phyloP scores from a whole-genome alignment of 2,113 vertebrate species.

The Tachuris rubrigastra region DNA sequence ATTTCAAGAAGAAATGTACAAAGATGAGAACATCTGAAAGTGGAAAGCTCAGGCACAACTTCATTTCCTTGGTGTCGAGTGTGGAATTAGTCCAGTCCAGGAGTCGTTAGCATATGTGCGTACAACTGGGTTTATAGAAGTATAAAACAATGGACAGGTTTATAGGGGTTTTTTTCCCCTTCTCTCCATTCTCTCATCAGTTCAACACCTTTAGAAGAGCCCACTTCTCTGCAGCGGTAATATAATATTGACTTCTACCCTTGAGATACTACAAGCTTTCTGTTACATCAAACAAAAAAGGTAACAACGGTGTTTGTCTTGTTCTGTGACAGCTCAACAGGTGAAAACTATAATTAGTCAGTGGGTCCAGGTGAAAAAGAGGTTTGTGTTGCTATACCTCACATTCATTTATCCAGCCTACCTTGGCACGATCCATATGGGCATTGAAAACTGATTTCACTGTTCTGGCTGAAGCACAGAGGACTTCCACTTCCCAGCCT shows the following conservation, averaged over 20 bases:
- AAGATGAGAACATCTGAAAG: neutral
- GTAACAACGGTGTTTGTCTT: neutral
- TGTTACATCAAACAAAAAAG: neutral
- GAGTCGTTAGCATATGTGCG: neutral
- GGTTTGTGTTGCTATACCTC: neutral
- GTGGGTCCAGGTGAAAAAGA: neutral
- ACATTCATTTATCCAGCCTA: neutral
- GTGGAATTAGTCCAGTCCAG: neutral
- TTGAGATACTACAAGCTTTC: rapidly evolving
- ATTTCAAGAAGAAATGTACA: neutral
- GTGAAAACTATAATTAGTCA: neutral
- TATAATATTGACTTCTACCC: neutral
- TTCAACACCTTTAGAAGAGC: neutral
- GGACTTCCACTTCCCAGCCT: neutral
- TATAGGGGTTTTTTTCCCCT: neutral
- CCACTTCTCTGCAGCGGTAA: neutral
- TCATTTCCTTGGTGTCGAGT: neutral
- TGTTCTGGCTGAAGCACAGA: neutral
- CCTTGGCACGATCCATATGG: neutral
- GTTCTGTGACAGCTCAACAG: neutral
- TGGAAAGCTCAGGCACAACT: neutral
- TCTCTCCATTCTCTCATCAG: neutral
- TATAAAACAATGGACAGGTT: neutral
- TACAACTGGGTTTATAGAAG: neutral
- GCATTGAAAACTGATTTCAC: neutral